phyloP scores from a whole-genome alignment of 2,888 invertebrate genomes.

The Tuberolachnus salignus region DNA sequence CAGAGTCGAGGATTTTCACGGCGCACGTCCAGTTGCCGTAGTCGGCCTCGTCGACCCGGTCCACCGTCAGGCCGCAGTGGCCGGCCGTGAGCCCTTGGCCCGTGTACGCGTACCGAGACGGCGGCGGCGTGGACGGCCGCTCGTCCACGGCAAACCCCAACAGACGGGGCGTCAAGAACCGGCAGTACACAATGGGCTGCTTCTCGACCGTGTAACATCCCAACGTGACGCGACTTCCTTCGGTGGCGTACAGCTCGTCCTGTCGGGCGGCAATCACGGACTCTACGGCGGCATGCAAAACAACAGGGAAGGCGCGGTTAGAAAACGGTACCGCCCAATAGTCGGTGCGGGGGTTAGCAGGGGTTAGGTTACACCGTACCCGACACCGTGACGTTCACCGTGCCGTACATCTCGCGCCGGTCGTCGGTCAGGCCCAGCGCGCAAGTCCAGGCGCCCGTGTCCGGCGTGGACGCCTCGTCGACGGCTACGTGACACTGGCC shows the following conservation, averaged over 20 bases:
- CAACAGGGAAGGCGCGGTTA: too few species aligned
- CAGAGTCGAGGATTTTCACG: conserved; percentile 86
- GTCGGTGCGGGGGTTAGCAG: too few species aligned
- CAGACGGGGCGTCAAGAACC: conserved; percentile 37
- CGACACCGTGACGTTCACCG: conserved; percentile 37
- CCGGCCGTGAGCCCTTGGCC: conserved; percentile 44
- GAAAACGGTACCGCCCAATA: too few species aligned
- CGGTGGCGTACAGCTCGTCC: conserved; percentile 41
- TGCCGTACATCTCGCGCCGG: conserved; percentile 35
- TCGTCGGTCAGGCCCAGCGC: conserved; percentile 33
- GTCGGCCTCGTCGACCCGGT: conserved; percentile 80
- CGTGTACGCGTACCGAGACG: conserved; percentile 28
- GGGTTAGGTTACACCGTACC: conserved; percentile 8
- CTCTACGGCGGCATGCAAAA: neutral
- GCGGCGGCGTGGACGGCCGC: neutral
- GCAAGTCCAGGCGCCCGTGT: conserved; percentile 42
- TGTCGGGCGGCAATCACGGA: conserved; percentile 41
- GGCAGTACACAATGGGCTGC: conserved; percentile 43
- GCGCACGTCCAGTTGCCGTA: conserved; percentile 91
- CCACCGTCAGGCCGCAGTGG: conserved; percentile 83
- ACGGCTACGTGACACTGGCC: conserved; percentile 44
- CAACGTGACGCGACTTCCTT: conserved; percentile 26
- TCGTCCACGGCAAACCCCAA: conserved; percentile 48
- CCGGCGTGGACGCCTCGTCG: neutral
- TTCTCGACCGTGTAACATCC: conserved; percentile 42